Evolutionary conservation across 2,113 vertebrate genomes (phyloP).

Genomic region (Serilophus lunatus): DNA sequence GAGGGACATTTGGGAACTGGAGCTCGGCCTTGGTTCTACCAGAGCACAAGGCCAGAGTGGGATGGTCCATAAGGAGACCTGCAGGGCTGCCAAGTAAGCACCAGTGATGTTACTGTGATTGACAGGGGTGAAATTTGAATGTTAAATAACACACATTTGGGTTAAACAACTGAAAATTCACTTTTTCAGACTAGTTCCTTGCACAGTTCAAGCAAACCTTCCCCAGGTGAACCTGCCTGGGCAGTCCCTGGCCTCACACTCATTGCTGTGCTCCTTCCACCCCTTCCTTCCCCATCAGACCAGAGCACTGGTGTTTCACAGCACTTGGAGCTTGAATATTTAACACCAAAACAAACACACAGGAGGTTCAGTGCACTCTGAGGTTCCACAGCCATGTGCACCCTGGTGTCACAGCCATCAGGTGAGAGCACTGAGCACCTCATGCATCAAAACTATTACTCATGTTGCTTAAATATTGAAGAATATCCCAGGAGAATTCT

Average conservation of each 20-base stretch:
- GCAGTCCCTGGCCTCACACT: not conserved
- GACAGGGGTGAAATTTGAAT: not conserved
- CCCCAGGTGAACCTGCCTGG: not conserved
- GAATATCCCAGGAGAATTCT: not conserved
- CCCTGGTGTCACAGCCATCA: not conserved
- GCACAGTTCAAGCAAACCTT: not conserved
- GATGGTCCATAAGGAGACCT: not conserved
- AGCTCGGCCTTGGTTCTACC: not conserved
- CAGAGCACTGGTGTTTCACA: not conserved
- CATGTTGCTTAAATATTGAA: not conserved
- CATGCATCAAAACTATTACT: not conserved
- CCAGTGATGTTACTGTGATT: not conserved
- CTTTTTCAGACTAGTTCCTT: not conserved
- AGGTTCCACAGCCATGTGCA: not conserved
- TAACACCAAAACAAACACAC: not conserved
- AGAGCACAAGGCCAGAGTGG: not conserved
- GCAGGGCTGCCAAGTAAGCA: not conserved
- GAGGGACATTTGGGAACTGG: not conserved
- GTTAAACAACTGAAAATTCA: not conserved
- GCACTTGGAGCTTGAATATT: not conserved
- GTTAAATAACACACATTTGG: not conserved
- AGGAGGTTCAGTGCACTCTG: not conserved
- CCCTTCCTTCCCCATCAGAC: not conserved
- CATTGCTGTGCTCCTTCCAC: not conserved
- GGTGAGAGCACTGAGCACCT: not conserved